Base-by-base conservation (phyloP, 2,888 invertebrate species). In the Leptogaster cylindrica region DNA sequence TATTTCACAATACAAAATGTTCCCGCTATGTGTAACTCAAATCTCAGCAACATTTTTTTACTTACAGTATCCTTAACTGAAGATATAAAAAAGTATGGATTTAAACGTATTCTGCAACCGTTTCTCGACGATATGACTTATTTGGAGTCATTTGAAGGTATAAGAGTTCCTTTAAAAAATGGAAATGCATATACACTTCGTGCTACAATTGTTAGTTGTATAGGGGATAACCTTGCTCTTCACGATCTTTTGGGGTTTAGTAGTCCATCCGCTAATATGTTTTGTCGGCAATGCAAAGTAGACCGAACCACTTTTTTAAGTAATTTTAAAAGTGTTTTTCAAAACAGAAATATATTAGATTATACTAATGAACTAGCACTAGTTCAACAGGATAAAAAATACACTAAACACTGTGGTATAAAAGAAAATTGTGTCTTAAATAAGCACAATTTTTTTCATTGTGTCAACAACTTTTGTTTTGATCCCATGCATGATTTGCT, bases 31-130 rank as follows among this genome's bases (percentile, higher is more conserved):
- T 67, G 41, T 2, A 64, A 50, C 25, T 63, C 46, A 4, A 50
- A 63, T 7, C 4, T 66, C 1, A 23, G 36, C 8, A 66, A 66
- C 44, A 66, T 66, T 44, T 66, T 55, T 33, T n/a, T 66, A 2
- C 27, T 66, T n/a, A 18, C 58, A 6, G 50, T 67, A 8, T 27
- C 33, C 25, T 67, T 48, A 39, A 63, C 67, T 10, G 63, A 67
- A 41, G 67, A 63, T 33, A 23, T 67, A 8, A 67, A 67, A 33
- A 67, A 67, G 27, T 67, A 51, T 16, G 67, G 67, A 8, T 51
- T 64, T 64, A 6, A 51, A 10, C 25, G 20, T 25, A 31, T 67
- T 23, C 28, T 67, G n/a, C 18, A 52, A 41, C 52, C 52, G 14
- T 67, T 67, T 41, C n/a, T 50, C 2, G 44, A 67, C 4, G 67